A percentile compares a stretch with the other conserved stretches of the same genome.
Conservation (phyloP, 1,140 invertebrate genomes). For the Drosophila teissieri region DNA sequence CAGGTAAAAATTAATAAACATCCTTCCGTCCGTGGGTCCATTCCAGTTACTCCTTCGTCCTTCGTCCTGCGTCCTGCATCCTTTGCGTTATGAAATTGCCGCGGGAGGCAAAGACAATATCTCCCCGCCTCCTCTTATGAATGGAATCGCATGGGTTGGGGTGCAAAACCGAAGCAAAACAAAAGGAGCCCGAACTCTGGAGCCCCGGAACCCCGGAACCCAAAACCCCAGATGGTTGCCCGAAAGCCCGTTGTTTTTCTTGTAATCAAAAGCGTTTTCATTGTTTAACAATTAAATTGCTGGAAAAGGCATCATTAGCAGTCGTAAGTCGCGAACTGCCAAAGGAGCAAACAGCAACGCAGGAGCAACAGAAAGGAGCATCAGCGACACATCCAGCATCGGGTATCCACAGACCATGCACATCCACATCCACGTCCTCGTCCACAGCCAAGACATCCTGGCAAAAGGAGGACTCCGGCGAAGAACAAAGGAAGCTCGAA, state of each 20-base stretch:
- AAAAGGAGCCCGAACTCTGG: conserved; percentile 16
- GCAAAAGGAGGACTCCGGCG: neutral
- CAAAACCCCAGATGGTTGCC: conserved; percentile 3
- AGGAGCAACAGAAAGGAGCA: conserved; percentile 9
- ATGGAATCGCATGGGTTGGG: neutral
- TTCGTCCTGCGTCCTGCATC: too few species aligned
- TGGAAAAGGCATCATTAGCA: conserved; percentile 83
- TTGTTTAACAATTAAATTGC: conserved; percentile 83
- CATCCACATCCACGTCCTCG: neutral
- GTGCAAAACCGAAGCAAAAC: conserved; percentile 42
- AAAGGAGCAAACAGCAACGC: conserved; percentile 23
- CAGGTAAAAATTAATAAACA: conserved; percentile 83
- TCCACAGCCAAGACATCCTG: conserved; percentile 11
- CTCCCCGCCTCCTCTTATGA: neutral
- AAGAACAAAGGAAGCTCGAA: conserved; percentile 59
- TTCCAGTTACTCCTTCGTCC: neutral
- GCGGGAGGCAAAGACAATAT: conserved; percentile 41
- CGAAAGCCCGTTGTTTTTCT: conserved; percentile 62
- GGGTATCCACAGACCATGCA: neutral
- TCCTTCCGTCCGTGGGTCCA: conserved; percentile 32
- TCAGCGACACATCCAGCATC: conserved; percentile 43
- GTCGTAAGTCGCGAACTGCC: conserved; percentile 41
- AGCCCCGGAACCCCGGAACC: neutral
- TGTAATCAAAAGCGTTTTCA: conserved; percentile 82
- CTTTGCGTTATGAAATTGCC: conserved; percentile 7